Base-by-base conservation (phyloP, 2,797 vertebrate species). In the Alectoris magna region DNA sequence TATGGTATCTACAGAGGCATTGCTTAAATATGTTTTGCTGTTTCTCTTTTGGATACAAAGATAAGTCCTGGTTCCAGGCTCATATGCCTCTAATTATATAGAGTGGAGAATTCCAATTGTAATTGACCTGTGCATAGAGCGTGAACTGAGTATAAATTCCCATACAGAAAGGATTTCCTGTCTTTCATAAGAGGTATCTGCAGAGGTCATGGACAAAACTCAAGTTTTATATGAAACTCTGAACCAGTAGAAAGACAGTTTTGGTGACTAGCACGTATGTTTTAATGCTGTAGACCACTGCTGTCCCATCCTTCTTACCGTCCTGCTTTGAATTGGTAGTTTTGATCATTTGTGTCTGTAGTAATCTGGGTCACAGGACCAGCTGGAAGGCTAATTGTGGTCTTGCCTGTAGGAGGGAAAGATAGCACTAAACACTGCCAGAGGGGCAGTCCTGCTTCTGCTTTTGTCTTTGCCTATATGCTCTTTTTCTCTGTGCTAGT, bases 31-130 rank as follows among this genome's bases (percentile, higher is more conserved):
- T 74, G 24, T 23, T 72, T 71, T 91, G 46, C 69, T 72, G 27
- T 93, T 90, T 91, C 51, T 87, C 29, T 72, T 84, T 66, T 81
- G 90, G 55, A 78, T 84, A 48, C 26, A 39, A 95, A 85, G 51
- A 29, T 67, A 78, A 70, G n/a, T 93, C 11, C 55, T 91, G n/a
- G 15, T 92, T 93, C 72, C 62, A 92, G 22, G 67, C 63, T 93
- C 21, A 44, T 67, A 31, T 78, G 67, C 46, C 44, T 91, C 23
- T 90, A 70, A 67, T 90, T 87, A 87, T 17, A 41, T 6, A 78
- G 82, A 63, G 16, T 74, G 46, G 82, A 78, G 29, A 85, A 69
- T 87, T 85, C 68, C 6, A 62, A 4, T 91, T 95, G 91, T 93
- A 87, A 89, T 70, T 89, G 76, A 78, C 36, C 24, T 91, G 15